Conservation (phyloP, 2,888 invertebrate species). For the Automeris io region DNA sequence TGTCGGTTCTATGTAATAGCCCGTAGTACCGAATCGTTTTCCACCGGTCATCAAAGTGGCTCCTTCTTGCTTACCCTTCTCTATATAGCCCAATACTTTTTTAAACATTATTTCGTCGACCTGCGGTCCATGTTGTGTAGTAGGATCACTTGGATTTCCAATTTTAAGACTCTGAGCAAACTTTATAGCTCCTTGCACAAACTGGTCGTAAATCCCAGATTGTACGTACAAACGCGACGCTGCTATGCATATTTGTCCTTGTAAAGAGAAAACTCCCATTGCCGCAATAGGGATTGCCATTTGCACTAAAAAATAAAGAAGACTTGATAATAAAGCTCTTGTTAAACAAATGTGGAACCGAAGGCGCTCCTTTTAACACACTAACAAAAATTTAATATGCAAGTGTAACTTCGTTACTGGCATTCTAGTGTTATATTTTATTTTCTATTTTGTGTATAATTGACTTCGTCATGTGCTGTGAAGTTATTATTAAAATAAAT, state of each 20-base stretch:
- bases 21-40: constrained; percentile 75
- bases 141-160: constrained; percentile 61
- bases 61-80: constrained; percentile 87
- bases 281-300: constrained; percentile 38
- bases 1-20: constrained; percentile 87
- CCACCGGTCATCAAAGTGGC: constrained; percentile 88
- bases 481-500: constrained; percentile 32
- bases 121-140: constrained; percentile 41
- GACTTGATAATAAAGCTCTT: too few relatives aligned
- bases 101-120: constrained; percentile 83
- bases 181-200: constrained; percentile 83
- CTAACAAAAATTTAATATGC: neutral
- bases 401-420: too few relatives aligned
- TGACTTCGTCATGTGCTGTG: too few relatives aligned
- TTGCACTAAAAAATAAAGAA: constrained; percentile 26
- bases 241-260: constrained; percentile 48
- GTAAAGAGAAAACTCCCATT: constrained; percentile 35
- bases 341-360: too few relatives aligned
- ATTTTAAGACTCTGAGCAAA: constrained; percentile 82
- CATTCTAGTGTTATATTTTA: too few relatives aligned
- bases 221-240: constrained; percentile 52
- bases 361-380: too few relatives aligned
- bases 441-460: too few relatives aligned
- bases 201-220: constrained; percentile 84
- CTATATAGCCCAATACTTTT: constrained; percentile 85